These are phyloP conservation scores for Papio anubis DNA, from an alignment of 2,113 vertebrate genomes.

Conservation along the genomic window DNA sequence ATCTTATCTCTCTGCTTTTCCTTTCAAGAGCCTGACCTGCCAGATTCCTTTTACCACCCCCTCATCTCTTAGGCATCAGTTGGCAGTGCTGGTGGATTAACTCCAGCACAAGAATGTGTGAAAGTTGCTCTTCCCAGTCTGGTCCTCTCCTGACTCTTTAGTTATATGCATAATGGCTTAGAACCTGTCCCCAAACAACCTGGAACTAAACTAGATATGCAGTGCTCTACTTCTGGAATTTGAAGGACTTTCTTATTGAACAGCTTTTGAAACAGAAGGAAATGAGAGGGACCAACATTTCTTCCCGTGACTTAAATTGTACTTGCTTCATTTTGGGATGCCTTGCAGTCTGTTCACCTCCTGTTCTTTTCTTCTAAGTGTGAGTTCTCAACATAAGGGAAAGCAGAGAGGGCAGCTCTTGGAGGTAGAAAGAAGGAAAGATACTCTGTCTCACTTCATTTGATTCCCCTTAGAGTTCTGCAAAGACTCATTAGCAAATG, in stretches of 20 bases:
- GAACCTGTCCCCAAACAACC: background rate
- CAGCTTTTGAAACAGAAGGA: constrained; percentile 32
- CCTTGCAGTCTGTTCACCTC: background rate
- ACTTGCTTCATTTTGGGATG: background rate
- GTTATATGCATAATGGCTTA: background rate
- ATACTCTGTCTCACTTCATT: background rate
- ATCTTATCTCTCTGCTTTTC: background rate
- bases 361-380: background rate
- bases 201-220: background rate
- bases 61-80: background rate
- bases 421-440: background rate
- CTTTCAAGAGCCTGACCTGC: background rate
- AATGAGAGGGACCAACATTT: background rate
- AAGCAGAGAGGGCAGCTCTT: background rate
- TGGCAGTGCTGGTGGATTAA: background rate
- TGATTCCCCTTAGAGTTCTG: background rate
- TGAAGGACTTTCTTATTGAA: background rate
- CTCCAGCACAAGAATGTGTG: background rate
- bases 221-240: background rate
- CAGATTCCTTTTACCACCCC: background rate
- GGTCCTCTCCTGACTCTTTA: background rate
- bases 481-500: background rate
- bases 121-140: background rate
- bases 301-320: background rate
- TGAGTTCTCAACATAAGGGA: background rate